Conservation (phyloP, 2,888 invertebrate genomes). For the Nebria salina region DNA sequence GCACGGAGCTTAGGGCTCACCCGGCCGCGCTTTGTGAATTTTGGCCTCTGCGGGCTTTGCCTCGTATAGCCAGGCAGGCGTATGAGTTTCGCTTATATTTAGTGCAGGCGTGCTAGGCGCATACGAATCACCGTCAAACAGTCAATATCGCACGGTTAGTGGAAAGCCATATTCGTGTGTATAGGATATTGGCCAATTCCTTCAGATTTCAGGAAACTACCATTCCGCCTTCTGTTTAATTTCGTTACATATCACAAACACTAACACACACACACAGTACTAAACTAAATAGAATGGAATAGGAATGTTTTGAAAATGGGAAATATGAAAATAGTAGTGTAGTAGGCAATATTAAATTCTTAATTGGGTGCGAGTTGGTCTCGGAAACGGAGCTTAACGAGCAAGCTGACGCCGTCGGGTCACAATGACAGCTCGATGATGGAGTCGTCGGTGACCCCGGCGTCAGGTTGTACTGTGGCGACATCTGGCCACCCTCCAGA, state of each 20-base stretch:
- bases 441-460: constrained; percentile 59
- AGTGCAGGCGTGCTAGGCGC: constrained; percentile 57
- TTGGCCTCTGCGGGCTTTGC: constrained; percentile 3
- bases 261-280: too few species aligned
- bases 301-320: too few species aligned
- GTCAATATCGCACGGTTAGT: constrained; percentile 60
- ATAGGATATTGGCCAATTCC: constrained; percentile 56
- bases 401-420: constrained; percentile 61
- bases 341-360: constrained; percentile 33
- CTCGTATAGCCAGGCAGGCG: constrained; percentile 38
- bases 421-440: constrained; percentile 54
- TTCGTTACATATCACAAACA: not conserved
- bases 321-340: too few species aligned
- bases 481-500: constrained; percentile 32
- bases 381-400: constrained; percentile 23
- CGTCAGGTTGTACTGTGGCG: constrained; percentile 57
- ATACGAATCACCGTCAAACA: constrained; percentile 62
- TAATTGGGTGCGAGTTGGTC: constrained; percentile 26
- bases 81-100: constrained; percentile 55
- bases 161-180: constrained; percentile 50
- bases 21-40: constrained; percentile 53
- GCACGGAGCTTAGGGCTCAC: constrained; percentile 44
- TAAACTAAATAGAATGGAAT: too few species aligned
- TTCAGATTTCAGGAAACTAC: constrained; percentile 61
- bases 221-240: constrained; percentile 49